A percentile compares a stretch with the other conserved stretches of the same genome.
Evolutionary conservation across 2,113 vertebrate genomes (phyloP).

Genomic region (Colaptes auratus): DNA sequence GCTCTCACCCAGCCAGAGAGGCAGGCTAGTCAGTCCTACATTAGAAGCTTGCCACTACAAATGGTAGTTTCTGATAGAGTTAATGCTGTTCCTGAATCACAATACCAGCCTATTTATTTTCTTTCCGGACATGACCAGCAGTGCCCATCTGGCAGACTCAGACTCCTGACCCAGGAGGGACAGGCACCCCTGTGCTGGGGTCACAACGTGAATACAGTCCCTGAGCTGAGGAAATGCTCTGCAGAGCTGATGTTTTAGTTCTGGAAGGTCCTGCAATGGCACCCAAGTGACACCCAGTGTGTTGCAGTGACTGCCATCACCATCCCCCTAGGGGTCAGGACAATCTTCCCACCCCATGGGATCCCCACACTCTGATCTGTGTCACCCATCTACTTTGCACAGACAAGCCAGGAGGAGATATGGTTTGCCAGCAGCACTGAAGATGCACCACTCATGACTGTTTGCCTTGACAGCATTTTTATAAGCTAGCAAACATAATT

Average conservation of each 20-base stretch:
- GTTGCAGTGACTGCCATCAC: no score
- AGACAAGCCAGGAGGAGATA: accelerated
- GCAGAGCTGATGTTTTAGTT: accelerated
- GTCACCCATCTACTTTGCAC: background rate
- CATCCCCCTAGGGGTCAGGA: background rate
- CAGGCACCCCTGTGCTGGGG: background rate
- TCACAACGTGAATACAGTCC: background rate
- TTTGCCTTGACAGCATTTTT: background rate
- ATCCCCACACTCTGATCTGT: background rate
- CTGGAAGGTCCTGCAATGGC: background rate
- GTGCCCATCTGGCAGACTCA: background rate
- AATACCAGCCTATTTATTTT: background rate
- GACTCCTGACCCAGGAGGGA: background rate
- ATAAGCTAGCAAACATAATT: background rate
- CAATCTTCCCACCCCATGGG: background rate
- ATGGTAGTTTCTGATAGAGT: background rate
- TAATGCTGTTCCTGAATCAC: background rate
- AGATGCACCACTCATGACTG: background rate
- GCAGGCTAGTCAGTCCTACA: background rate
- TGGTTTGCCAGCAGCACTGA: background rate
- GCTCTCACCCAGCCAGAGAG: background rate
- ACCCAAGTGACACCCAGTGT: background rate
- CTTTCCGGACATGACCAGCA: background rate
- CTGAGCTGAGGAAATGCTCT: accelerated
- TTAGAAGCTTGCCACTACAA: background rate